These are phyloP conservation scores for Colossoma macropomum DNA, from an alignment of 2,113 vertebrate species.

Conservation along the genomic window DNA sequence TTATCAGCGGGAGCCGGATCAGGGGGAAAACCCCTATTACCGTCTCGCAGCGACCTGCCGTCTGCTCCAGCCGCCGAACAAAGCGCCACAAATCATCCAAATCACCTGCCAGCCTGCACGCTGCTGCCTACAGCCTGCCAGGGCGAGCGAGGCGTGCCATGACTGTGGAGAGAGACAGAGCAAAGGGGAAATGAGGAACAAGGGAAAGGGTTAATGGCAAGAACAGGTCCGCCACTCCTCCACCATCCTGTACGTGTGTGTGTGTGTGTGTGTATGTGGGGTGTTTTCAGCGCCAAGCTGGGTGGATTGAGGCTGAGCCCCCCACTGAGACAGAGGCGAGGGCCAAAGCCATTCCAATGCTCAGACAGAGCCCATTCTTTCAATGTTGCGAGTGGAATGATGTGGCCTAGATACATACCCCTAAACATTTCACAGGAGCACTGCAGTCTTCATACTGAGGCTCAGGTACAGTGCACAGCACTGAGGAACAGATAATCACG, in stretches of 20 bases:
- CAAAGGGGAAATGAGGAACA: conserved; percentile 8
- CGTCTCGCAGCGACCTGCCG: background rate
- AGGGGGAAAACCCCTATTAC: conserved; percentile 29
- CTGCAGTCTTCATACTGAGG: background rate
- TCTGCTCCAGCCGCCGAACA: conserved; percentile 4
- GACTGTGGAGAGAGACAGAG: background rate
- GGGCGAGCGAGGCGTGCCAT: background rate
- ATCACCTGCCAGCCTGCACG: conserved; percentile 15
- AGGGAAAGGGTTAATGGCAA: conserved; percentile 25
- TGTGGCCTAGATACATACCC: conserved; percentile 20
- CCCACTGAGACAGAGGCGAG: conserved; percentile 67
- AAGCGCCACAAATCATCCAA: conserved; percentile 18
- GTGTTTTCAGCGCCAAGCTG: conserved; percentile 33
- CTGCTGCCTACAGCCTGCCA: background rate
- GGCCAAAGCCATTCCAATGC: conserved; percentile 65
- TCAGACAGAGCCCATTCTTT: conserved; percentile 47
- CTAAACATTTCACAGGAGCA: background rate
- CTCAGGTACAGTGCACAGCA: too few relatives aligned
- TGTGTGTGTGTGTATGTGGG: background rate
- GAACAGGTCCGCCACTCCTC: conserved; percentile 48
- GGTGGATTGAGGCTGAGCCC: conserved; percentile 68
- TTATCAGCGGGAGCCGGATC: conserved; percentile 34
- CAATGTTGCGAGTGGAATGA: conserved; percentile 2
- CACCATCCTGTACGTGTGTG: conserved; percentile 57
- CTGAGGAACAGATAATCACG: too few relatives aligned